Evolutionary conservation across 2,888 invertebrate species (phyloP).

Genomic region (Pherbina coryleti): DNA sequence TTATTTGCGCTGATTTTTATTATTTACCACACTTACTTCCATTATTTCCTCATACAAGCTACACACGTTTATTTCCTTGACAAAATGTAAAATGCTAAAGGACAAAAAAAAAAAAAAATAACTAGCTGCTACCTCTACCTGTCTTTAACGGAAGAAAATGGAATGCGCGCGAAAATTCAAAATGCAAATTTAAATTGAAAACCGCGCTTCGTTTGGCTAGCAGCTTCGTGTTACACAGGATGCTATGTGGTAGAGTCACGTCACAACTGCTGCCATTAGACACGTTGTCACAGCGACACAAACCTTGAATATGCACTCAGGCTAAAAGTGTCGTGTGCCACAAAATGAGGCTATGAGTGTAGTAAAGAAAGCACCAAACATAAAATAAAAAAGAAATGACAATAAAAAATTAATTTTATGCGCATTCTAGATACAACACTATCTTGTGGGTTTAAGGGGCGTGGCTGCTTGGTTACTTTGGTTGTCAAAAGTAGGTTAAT

Average conservation of each 20-base stretch:
- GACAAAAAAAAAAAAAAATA: neutral
- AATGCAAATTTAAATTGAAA: slow-evolving; percentile 41
- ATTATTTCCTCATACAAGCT: too few species aligned
- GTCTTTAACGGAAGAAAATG: neutral
- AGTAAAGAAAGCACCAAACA: slow-evolving; percentile 4
- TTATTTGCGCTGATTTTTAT: slow-evolving; percentile 13
- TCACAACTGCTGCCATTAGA: slow-evolving; percentile 17
- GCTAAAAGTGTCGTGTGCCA: too few species aligned
- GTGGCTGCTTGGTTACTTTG: neutral
- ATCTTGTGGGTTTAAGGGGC: neutral
- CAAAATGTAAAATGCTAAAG: neutral
- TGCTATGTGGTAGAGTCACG: neutral
- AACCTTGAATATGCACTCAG: neutral
- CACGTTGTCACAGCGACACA: slow-evolving; percentile 35
- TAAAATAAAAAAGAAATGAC: neutral
- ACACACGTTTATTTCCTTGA: neutral
- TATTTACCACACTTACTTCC: neutral
- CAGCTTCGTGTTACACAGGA: neutral
- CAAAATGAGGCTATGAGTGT: too few species aligned
- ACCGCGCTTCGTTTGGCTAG: neutral
- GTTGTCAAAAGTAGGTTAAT: slow-evolving; percentile 39
- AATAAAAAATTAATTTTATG: slow-evolving; percentile 23
- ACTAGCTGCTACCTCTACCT: neutral
- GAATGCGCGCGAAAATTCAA: slow-evolving; percentile 22
- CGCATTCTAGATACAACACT: neutral